Base-by-base conservation (phyloP, 2,113 vertebrate species). In the Mirounga angustirostris region DNA sequence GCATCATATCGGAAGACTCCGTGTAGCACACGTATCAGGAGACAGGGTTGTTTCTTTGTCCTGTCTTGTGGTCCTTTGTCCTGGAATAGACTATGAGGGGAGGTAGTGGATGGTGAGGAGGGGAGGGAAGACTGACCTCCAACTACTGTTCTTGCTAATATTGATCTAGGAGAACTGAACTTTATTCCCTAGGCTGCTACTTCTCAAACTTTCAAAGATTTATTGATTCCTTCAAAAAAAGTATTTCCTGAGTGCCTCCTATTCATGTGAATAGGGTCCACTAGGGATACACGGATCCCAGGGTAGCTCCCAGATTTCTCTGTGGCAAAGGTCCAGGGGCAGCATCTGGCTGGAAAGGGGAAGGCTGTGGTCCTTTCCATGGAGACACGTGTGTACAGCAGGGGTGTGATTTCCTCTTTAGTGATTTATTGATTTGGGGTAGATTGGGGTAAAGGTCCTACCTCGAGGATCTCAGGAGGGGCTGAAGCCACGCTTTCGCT, bases 201-300 rank as follows among this genome's bases (percentile, higher is more conserved):
- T 83, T 83, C 89, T 82, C 79, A 92, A 87, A 46, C 67, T 92
- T 67, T 18, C 19, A 56, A 86, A 96, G 40, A 87, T 83, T 16
- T 46, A 50, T 28, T 46, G 36, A 67, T 82, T 73, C 22, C 54
- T 61, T 85, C 28, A 22, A 59, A 54, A 40, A 52, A 58, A 78
- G 8, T 90, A 40, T 36, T 61, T 94, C 40, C 79, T 18, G 11
- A 13, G 21, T 22, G 65, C 30, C 46, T 89, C 7, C 2, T 74
- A 3, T 2, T 7, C 12, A 4, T 2, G 8, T 14, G 10, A 40
- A 58, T 26, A 46, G 58, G 9, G 30, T 74, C 56, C 14, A 43
- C 1, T 4, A 30, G 33, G 16, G 5, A 22, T 26, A 10, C 15
- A 1, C 4, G 26, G 22, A 61, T 22, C 43, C 33, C 19, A 0